Base-by-base conservation (phyloP, 2,113 vertebrate genomes). In the Festucalex cinctus region DNA sequence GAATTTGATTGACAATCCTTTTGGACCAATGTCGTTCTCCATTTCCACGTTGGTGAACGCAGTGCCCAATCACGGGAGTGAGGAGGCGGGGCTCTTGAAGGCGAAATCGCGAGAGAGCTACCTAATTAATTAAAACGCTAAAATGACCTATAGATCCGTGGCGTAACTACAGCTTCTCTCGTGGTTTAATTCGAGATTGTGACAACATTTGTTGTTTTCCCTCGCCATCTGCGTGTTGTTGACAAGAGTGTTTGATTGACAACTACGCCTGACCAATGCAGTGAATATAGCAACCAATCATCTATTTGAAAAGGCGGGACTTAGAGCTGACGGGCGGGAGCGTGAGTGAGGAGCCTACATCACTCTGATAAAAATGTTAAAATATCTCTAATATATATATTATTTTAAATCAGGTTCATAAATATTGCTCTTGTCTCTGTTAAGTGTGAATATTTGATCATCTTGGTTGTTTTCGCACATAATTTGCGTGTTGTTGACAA, bases 401-500 rank as follows among this genome's bases (percentile, higher is more conserved):
- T n/a, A 20, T 51, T 20, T n/a, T 9, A 51, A 51, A 46, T 20
- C 20, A 5, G 24, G 6, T 9, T 26, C 24, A 41, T 39, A 41
- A 62, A 60, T 20, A 20, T 36, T 24, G 36, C 14, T 43, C 20
- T 14, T 66, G 35, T 37, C 24, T 73, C 70, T 71, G 80, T 86
- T 80, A 77, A 69, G 56, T 9, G 9, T 16, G 28, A 61, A 41
- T 41, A 63, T 61, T 59, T 53, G 61, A 71, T 83, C 74, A 88
- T 71, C 79, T 86, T 83, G 83, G 81, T 87, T 82, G 54, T 75
- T 68, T 49, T 65, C 35, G 43, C 28, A 24, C 70, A 35, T 77
- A 76, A 81, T 83, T 86, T 84, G 85, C 81, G 74, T 68, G 76
- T 76, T 83, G 87, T 83, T 87, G 83, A 86, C 81, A 74, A 63